Base-by-base conservation (phyloP, 1,140 invertebrate species). In the Cryptotermes secundus region DNA sequence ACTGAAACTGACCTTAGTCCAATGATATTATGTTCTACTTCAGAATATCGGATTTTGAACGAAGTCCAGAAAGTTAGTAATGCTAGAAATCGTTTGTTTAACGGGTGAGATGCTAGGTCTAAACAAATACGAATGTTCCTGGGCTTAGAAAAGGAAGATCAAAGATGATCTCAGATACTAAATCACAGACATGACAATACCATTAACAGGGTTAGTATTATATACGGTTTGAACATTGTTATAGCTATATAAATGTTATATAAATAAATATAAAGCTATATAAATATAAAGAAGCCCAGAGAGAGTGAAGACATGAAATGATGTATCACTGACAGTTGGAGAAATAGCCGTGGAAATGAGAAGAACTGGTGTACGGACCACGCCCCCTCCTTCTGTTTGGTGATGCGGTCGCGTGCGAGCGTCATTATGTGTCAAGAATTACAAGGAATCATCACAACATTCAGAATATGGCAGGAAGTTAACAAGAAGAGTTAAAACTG, bases 321-420 rank as follows among this genome's bases (percentile, higher is more conserved):
- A 72, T 72, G 59, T 72, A 72, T 72, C 59, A 31, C 59, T 72
- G 59, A 72, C 26, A 72, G 59, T 72, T 72, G 26, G 26, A 72
- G 59, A 72, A n/a, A 72, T 3, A 19, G 45, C 45, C 22, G 12
- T 16, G 38, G 38, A 42, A 14, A 0, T 42, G 38, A 14, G 38
- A 42, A 42, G 9, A 14, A 14, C 38, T 42, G 38, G 9, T 42
- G 38, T 9, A 42, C 9, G 38, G 16, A 42, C 38, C 38, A 42
- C 38, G 38, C 38, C 38, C n/a, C n/a, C n/a, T 42, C 38, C 2
- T 42, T 42, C 38, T 42, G 38, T 14, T 1, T 42, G 2, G 38
- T 42, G 6, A 14, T 42, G 38, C 38, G 16, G 38, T 42, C 38
- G 38, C 9, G 38, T 42, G 38, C 38, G 16, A 14, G 9, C 1